These are phyloP conservation scores for Promerops cafer DNA, from an alignment of 2,113 vertebrate species.

Conservation along the genomic window DNA sequence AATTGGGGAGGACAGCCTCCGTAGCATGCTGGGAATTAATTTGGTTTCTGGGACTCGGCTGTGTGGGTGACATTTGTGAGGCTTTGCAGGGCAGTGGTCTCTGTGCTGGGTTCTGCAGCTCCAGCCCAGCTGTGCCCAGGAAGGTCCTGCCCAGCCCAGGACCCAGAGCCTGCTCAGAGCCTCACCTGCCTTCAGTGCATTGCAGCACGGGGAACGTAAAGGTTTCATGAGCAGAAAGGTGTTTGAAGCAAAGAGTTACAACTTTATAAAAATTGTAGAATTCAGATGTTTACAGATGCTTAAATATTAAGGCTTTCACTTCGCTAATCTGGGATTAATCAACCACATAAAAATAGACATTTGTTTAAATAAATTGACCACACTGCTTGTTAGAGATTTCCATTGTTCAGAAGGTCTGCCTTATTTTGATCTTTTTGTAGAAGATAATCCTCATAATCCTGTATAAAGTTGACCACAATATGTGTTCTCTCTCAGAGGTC, in stretches of 20 bases:
- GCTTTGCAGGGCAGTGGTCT: neutral
- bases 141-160: neutral
- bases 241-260: neutral
- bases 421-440: slow-evolving; percentile 32
- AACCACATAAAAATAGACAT: neutral
- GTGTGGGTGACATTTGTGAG: neutral
- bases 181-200: neutral
- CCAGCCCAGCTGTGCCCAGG: neutral
- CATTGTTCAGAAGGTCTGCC: neutral
- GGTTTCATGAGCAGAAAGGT: neutral
- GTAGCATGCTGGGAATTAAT: neutral
- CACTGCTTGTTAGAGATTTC: neutral
- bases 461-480: neutral
- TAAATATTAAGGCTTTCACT: neutral
- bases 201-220: neutral
- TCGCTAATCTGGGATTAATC: neutral
- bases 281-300: neutral
- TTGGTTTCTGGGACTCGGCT: neutral
- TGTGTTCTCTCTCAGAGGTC: neutral
- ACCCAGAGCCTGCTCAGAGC: neutral
- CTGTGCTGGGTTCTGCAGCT: neutral
- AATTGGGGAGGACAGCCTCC: neutral
- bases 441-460: slow-evolving; percentile 17
- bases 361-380: slow-evolving; percentile 1
- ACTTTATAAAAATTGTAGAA: neutral